These are phyloP conservation scores for Tragelaphus scriptus DNA, from an alignment of 2,113 vertebrate genomes.

Conservation along the genomic window DNA sequence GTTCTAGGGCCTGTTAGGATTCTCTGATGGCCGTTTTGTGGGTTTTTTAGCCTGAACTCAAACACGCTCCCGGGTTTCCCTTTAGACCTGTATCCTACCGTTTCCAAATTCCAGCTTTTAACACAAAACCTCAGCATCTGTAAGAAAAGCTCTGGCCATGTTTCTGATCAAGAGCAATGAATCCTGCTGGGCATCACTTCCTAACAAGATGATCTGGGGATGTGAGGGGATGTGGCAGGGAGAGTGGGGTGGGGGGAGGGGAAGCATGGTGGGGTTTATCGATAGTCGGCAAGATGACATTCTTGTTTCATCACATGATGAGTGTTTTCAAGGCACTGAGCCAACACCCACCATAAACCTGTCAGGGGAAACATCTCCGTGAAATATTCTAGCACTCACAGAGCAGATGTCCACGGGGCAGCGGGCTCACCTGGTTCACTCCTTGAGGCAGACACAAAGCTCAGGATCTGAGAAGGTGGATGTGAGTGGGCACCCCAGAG, in stretches of 20 bases:
- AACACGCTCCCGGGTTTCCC: not conserved
- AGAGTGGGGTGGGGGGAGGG: not conserved
- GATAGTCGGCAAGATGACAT: conserved; percentile 28
- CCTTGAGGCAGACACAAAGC: not conserved
- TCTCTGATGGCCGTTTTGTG: not conserved
- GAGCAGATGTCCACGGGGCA: not conserved
- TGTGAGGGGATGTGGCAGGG: not conserved
- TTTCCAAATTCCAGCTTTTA: conserved; percentile 16
- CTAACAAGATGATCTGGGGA: not conserved
- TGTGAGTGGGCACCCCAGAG: not conserved
- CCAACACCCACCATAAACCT: conserved; percentile 59
- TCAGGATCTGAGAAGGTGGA: not conserved
- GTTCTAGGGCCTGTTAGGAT: not conserved
- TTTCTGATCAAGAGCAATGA: not conserved
- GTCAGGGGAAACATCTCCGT: not conserved
- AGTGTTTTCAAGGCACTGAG: conserved; percentile 45
- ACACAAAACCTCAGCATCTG: not conserved
- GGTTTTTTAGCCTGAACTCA: not conserved
- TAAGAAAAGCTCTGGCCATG: not conserved
- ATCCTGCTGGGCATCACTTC: not conserved
- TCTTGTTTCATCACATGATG: conserved; percentile 45
- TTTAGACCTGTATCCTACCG: not conserved
- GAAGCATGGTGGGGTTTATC: not conserved
- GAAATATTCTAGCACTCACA: conserved; percentile 36
- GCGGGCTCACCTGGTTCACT: not conserved